These are phyloP conservation scores for Arvicanthis niloticus DNA, from an alignment of 2,113 vertebrate genomes.

Conservation along the genomic window DNA sequence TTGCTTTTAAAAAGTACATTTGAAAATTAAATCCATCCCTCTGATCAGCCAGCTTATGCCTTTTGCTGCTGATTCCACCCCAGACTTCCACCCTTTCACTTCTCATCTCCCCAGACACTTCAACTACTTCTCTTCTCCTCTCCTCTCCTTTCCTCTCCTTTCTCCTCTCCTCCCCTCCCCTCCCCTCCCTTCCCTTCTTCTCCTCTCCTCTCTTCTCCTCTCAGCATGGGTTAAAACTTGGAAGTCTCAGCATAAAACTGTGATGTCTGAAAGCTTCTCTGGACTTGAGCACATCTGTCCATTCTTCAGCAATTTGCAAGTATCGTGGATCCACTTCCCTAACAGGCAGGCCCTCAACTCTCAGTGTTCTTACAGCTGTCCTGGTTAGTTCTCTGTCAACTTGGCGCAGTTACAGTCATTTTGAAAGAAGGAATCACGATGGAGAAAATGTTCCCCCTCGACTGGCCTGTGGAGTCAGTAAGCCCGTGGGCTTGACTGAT, in stretches of 20 bases:
- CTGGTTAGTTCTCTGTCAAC: background rate
- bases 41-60: background rate
- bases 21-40: background rate
- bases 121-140: background rate
- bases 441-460: background rate
- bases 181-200: background rate
- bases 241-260: background rate
- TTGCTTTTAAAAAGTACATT: slow-evolving; percentile 8
- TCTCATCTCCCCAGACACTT: background rate
- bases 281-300: background rate
- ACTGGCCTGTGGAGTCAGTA: background rate
- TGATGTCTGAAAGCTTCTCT: background rate
- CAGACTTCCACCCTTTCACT: background rate
- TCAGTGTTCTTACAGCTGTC: background rate
- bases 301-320: background rate
- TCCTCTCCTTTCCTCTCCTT: background rate
- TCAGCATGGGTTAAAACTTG: background rate
- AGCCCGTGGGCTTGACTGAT: background rate
- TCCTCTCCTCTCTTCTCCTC: background rate
- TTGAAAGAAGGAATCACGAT: background rate
- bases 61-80: background rate
- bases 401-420: background rate
- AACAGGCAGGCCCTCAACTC: background rate
- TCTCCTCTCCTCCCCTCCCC: background rate
- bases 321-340: background rate